Evolutionary conservation across 2,797 vertebrate species (phyloP).

Genomic region (Simalia tracyae): DNA sequence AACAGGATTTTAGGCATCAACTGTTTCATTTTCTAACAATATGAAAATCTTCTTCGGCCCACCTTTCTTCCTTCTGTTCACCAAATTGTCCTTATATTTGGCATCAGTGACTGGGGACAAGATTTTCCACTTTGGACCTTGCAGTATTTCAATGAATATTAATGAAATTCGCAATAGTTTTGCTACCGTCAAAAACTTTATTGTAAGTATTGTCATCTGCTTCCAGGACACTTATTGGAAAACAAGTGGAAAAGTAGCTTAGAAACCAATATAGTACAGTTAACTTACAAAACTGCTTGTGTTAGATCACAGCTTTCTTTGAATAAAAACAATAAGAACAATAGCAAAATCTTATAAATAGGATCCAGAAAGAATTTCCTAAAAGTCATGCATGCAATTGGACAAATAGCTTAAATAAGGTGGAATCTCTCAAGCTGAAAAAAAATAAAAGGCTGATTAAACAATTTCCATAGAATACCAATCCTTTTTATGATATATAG

Average conservation of each 20-base stretch:
- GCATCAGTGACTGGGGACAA: neutral
- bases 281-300: neutral
- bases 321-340: neutral
- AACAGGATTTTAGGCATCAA: neutral
- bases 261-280: neutral
- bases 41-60: constrained; percentile 1
- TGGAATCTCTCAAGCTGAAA: neutral
- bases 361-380: neutral
- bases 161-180: constrained; percentile 24
- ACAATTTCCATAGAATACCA: neutral
- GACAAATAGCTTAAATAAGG: neutral
- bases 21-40: neutral
- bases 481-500: neutral
- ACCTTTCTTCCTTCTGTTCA: neutral
- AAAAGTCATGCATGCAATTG: neutral
- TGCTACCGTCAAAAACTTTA: constrained; percentile 1
- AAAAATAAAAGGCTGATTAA: neutral
- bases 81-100: neutral
- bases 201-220: constrained; percentile 10
- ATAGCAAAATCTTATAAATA: neutral
- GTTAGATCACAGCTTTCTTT: neutral
- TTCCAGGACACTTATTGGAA: neutral
- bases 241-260: neutral
- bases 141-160: constrained; percentile 19
- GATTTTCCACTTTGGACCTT: constrained; percentile 22